These are phyloP conservation scores for Crenuchus spilurus DNA, from an alignment of 2,797 vertebrate genomes.

Conservation along the genomic window DNA sequence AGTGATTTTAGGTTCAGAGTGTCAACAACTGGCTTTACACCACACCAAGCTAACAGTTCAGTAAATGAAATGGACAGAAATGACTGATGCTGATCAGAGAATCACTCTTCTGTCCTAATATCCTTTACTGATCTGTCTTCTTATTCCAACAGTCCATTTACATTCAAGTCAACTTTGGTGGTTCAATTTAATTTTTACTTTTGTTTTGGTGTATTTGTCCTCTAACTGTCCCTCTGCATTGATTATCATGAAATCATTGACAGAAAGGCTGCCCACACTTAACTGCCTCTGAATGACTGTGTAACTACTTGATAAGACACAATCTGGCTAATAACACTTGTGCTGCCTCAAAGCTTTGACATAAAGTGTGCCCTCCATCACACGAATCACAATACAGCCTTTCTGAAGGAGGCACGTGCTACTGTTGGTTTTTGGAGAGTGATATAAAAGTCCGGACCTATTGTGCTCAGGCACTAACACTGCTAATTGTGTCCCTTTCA, in stretches of 20 bases:
- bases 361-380: slow-evolving; percentile 53
- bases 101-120: background rate
- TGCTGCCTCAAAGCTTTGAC: slow-evolving; percentile 30
- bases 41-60: background rate
- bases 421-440: slow-evolving; percentile 70
- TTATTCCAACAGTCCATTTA: slow-evolving; percentile 16
- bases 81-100: background rate
- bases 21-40: too few species aligned
- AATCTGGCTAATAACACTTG: slow-evolving; percentile 39
- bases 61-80: background rate
- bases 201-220: slow-evolving; percentile 37
- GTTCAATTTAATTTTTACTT: too few species aligned
- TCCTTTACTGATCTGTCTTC: slow-evolving; percentile 32
- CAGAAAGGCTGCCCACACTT: slow-evolving; percentile 62
- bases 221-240: slow-evolving; percentile 63
- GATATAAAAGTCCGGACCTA: slow-evolving; percentile 69
- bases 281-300: slow-evolving; percentile 64
- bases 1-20: background rate
- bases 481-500: slow-evolving; percentile 69
- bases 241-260: slow-evolving; percentile 76
- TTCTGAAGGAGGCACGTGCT: slow-evolving; percentile 48
- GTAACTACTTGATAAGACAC: slow-evolving; percentile 61
- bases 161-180: slow-evolving; percentile 26
- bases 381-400: slow-evolving; percentile 41
- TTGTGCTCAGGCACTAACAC: slow-evolving; percentile 66